Evolutionary conservation across 1,140 invertebrate species (phyloP).

Genomic region (Calliopsis andreniformis): DNA sequence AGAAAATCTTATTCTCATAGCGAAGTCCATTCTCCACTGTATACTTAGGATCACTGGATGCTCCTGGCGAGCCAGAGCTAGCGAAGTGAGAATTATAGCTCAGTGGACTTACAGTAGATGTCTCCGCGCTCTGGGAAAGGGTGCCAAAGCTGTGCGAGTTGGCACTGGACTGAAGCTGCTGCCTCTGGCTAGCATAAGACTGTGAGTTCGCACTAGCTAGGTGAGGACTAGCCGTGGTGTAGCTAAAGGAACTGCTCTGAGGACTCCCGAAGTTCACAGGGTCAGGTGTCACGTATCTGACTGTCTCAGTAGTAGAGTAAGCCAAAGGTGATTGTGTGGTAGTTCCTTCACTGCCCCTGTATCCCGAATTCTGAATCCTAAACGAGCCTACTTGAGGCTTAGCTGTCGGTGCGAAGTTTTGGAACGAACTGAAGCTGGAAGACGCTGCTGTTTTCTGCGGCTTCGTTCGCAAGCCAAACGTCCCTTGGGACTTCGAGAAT

Average conservation of each 20-base stretch:
- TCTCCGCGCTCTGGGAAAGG: background rate
- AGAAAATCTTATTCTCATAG: constrained; percentile 79
- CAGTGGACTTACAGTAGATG: background rate
- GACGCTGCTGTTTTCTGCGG: constrained; percentile 52
- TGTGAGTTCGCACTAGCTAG: constrained; percentile 5
- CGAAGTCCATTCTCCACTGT: constrained; percentile 75
- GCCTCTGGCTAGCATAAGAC: background rate
- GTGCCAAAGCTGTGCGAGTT: constrained; percentile 12
- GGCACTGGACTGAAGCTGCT: constrained; percentile 8
- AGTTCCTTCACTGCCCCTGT: constrained; percentile 1
- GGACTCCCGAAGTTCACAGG: constrained; percentile 19
- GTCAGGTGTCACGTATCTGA: constrained; percentile 15
- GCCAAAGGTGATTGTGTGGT: constrained; percentile 40
- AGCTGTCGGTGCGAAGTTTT: constrained; percentile 48
- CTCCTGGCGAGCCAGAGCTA: background rate
- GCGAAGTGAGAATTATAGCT: constrained; percentile 9
- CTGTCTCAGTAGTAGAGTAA: background rate
- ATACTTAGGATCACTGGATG: constrained; percentile 67
- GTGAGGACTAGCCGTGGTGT: background rate
- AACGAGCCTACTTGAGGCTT: constrained; percentile 41
- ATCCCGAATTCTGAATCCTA: constrained; percentile 45
- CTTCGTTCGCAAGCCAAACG: constrained; percentile 74
- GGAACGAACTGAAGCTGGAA: constrained; percentile 46
- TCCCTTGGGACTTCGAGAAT: background rate
- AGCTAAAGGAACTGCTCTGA: constrained; percentile 6